Base-by-base conservation (phyloP, 2,888 invertebrate species). In the Aphodius sticticus region DNA sequence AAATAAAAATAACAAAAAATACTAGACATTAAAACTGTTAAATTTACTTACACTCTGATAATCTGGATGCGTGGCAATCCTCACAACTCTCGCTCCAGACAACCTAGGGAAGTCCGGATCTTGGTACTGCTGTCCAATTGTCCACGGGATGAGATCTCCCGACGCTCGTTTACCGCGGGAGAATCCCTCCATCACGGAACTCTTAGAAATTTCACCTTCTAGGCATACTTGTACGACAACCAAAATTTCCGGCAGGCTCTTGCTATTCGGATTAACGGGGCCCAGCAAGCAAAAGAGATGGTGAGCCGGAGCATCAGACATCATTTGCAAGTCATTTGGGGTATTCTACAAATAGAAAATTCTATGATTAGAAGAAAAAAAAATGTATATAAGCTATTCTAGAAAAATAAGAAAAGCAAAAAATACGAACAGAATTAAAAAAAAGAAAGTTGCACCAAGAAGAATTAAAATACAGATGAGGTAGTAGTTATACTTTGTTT, bases 71-170 rank as follows among this genome's bases (percentile, higher is more conserved):
- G 99, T 99, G 6, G 99, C 99, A 83, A 99, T 98, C 82, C 99
- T 92, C 0, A 99, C 97, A 81, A 99, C 92, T 82, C 99, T 92
- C 0, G 96, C 97, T 0, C 99, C 99, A 53, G 93, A 91, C 0
- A 99, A 90, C 79, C 94, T 93, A 0, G 98, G 97, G 89, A 99
- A 99, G 88, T 98, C 96, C 81, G 93, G 92, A 88, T 99, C 99
- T 78, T 97, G 96, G 89, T 95, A 98, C 89, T 99, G 98, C 86
- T 99, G 99, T 6, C 97, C 96, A 3, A 99, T 91, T 78, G 98
- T 99, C 99, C 99, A 99, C 0, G 99, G 99, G 84, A 99, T 98
- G 12, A 99, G 91, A 90, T 99, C 99, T 0, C 99, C 99, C 6
- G 97, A 94, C 0, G 98, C 97, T 85, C 97, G 93, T 85, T 95